Evolutionary conservation across 2,888 invertebrate genomes (phyloP), one percentile per base, ranked within the genome.

Genomic region (Harpalus rufipes): DNA sequence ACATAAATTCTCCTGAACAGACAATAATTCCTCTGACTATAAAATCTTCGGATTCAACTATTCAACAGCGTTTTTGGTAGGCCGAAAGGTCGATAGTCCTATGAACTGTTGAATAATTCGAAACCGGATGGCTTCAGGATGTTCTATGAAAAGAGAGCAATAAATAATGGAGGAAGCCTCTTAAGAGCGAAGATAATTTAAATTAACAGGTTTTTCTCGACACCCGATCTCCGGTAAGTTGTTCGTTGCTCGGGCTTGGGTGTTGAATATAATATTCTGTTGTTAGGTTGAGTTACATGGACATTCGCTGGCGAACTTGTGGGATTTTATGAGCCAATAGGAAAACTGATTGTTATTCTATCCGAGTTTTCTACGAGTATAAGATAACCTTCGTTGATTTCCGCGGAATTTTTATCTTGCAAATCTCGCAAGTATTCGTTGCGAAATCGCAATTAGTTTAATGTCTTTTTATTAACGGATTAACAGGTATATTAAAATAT

Each of bases 81-180:
- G 7, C 58, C 25, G 16, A 85, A 79, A 85, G 85, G 85, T 85
- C 68, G 80, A 80, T 59, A 85, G 21, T 85, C 85, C 72, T 85
- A 85, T 85, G 79, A 85, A 85, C 80, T 85, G 79, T 85, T 85
- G 85, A 85, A 85, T 85, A 85, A 72, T 85, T 85, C 65, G 85
- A 68, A 85, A 85, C 80, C 80, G 85, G 85, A 79, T 85, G 85
- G 41, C 61, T 14, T 80, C 85, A 85, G 85, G 85, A 85, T 85
- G 85, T 85, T 85, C 58, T 79, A 85, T 80, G 68, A 78, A 80
- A 85, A 84, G 65, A 85, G 80, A 85, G 41, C 59, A 85, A 85
- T 85, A 85, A 85, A 85, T 85, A 85, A 85, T 80, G 58, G 59
- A 56, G 85, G 85, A 85, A 85, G 80, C 80, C 85, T 85, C 80